Percentiles rank a stretch among this genome's conserved stretches.
Conservation (phyloP, 2,113 vertebrate genomes). For the Heptranchias perlo region DNA sequence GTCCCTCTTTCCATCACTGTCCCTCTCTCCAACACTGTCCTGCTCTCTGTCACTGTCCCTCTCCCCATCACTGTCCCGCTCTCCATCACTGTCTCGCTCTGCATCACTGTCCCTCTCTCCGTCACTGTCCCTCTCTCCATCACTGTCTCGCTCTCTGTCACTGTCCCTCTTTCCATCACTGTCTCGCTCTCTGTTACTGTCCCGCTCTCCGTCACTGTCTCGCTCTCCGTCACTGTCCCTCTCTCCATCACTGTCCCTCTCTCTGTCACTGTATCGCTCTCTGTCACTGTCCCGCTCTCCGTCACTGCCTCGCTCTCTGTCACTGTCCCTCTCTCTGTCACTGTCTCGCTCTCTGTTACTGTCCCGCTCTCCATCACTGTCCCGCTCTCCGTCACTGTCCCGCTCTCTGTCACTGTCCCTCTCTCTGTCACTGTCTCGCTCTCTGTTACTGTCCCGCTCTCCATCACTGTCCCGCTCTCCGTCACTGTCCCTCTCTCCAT, state of each 20-base stretch:
- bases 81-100: neutral
- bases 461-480: neutral
- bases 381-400: neutral
- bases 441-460: neutral
- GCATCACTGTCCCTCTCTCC: neutral
- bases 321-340: neutral
- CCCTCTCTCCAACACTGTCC: neutral
- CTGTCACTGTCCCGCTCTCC: neutral
- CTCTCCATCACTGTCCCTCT: neutral
- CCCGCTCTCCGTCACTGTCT: neutral
- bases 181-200: neutral
- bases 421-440: neutral
- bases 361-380: neutral
- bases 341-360: neutral
- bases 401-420: neutral
- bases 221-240: neutral
- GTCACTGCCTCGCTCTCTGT: neutral
- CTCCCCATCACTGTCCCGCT: neutral
- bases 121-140: neutral
- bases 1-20: neutral
- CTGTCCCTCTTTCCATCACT: neutral
- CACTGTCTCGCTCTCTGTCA: neutral
- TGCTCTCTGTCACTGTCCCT: neutral
- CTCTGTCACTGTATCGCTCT: neutral
- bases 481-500: too few relatives aligned